A percentile compares a stretch with the other conserved stretches of the same genome.
Conservation (phyloP, 2,888 invertebrate genomes). For the Serrognathus titanus region DNA sequence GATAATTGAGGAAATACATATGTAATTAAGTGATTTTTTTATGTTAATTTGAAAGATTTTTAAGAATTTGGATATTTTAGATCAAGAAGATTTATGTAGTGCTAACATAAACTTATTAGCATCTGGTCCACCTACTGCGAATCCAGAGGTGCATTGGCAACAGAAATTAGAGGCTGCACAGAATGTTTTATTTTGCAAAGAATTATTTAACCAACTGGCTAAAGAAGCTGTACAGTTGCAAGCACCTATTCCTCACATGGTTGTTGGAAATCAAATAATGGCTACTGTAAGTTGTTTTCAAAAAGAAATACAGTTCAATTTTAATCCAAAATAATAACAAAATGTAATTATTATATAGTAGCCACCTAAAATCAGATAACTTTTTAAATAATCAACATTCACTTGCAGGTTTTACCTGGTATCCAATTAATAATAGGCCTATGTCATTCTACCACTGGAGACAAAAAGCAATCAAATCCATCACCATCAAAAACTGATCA, state of each 20-base stretch:
- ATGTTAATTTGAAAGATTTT: background rate
- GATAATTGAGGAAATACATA: background rate
- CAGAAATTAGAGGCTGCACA: constrained; percentile 95
- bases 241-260: constrained; percentile 92
- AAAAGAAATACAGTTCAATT: no score
- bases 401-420: constrained; percentile 76
- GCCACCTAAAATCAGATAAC: no score
- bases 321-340: no score
- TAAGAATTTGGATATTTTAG: constrained; percentile 48
- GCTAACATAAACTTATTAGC: constrained; percentile 77
- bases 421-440: constrained; percentile 89
- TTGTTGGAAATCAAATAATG: constrained; percentile 95
- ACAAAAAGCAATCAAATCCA: constrained; percentile 52
- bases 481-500: constrained; percentile 68
- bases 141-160: constrained; percentile 86
- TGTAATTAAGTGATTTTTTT: background rate
- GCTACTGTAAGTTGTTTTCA: constrained; percentile 65
- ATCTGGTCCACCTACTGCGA: constrained; percentile 67
- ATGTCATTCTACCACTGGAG: constrained; percentile 73
- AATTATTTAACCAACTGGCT: constrained; percentile 89
- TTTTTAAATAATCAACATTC: background rate
- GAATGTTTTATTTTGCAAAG: constrained; percentile 95
- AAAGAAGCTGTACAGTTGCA: constrained; percentile 92
- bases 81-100: constrained; percentile 86
- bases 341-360: background rate